Evolutionary conservation across 1,140 invertebrate genomes (phyloP).

Genomic region (Zaprionus inermis): DNA sequence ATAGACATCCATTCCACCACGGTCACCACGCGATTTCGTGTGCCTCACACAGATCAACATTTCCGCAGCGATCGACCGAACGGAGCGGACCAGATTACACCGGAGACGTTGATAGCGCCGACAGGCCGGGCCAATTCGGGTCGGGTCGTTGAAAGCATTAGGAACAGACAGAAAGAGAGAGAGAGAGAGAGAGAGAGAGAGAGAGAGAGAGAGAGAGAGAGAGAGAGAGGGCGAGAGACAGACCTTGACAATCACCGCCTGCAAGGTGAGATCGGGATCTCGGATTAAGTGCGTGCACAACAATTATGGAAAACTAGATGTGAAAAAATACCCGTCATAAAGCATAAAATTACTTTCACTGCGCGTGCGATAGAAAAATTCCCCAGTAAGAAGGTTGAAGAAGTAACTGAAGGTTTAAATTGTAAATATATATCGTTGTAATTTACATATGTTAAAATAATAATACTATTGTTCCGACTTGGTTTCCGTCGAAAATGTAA

Average conservation of each 20-base stretch:
- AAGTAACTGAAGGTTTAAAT: not conserved
- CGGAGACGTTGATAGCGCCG: conserved; percentile 3
- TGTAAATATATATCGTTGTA: not conserved
- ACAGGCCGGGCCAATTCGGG: not conserved
- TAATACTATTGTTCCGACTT: too few species aligned
- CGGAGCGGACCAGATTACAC: not conserved
- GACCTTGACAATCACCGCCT: conserved; percentile 69
- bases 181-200: not conserved
- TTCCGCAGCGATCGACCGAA: conserved; percentile 27
- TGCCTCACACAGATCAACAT: conserved; percentile 38
- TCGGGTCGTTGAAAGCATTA: not conserved
- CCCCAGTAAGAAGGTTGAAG: conserved; percentile 1
- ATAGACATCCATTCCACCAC: conserved; percentile 45
- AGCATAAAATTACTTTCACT: conserved; percentile 38
- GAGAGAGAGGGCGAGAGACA: not conserved
- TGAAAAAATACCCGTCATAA: conserved; percentile 10
- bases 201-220: conserved; percentile 6
- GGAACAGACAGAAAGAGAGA: not conserved
- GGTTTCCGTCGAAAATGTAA: too few species aligned
- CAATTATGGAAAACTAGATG: conserved; percentile 54
- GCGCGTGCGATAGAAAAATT: not conserved
- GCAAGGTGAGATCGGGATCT: conserved; percentile 64
- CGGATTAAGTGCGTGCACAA: conserved; percentile 61
- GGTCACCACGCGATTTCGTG: conserved; percentile 48
- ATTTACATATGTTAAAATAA: too few species aligned